Conservation (phyloP, 2,797 vertebrate species). For the Sebastes variabilis region DNA sequence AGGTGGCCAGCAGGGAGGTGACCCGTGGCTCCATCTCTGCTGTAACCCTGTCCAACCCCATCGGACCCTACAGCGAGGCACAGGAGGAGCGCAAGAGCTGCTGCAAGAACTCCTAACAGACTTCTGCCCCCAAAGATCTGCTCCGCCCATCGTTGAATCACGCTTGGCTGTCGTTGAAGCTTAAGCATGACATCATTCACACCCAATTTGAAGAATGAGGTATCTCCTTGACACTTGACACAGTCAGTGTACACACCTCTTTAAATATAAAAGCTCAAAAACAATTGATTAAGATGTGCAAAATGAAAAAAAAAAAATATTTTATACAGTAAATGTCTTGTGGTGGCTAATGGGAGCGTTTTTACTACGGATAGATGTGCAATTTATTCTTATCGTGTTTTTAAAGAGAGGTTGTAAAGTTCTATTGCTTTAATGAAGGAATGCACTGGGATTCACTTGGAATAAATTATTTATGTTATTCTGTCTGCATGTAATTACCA, state of each 20-base stretch:
- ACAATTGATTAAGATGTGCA: neutral
- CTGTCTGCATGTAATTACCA: conserved; percentile 26
- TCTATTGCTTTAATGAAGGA: conserved; percentile 51
- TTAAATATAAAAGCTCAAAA: neutral
- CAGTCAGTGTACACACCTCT: neutral
- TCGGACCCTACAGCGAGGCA: conserved; percentile 36
- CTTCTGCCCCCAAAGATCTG: neutral
- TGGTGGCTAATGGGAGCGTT: conserved; percentile 2
- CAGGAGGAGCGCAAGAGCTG: conserved; percentile 62
- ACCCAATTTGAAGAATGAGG: neutral
- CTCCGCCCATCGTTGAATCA: neutral
- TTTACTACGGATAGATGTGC: neutral
- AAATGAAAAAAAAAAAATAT: neutral
- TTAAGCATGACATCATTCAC: neutral
- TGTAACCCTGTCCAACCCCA: conserved; percentile 70
- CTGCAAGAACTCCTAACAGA: conserved; percentile 71
- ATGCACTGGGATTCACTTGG: conserved; percentile 38
- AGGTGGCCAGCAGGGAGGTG: conserved; percentile 82
- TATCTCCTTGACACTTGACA: conserved; percentile 6
- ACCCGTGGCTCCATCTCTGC: conserved; percentile 84
- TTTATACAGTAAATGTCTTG: conserved; percentile 5
- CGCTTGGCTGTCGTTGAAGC: neutral
- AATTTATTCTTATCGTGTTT: conserved; percentile 9
- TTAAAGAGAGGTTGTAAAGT: conserved; percentile 23
- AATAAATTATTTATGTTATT: conserved; percentile 72